Evolutionary conservation across 2,797 vertebrate species (phyloP).

Genomic region (Carcharodon carcharias): DNA sequence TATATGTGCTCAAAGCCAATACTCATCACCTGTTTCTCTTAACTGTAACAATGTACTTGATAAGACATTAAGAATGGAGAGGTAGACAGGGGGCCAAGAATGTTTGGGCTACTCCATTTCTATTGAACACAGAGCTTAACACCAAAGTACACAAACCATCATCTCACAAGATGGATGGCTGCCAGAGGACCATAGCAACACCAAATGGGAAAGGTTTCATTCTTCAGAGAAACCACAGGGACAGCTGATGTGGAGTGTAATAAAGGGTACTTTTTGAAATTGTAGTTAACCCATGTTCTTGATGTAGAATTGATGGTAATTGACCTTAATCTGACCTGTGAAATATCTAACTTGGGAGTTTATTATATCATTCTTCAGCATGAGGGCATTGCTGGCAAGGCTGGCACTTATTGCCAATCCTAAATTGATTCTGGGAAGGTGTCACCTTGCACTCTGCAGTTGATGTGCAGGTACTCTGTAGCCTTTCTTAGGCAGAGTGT

Average conservation of each 20-base stretch:
- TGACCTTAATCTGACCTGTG: background rate
- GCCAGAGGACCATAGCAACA: too few relatives aligned
- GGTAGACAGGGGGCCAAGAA: too few relatives aligned
- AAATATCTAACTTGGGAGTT: background rate
- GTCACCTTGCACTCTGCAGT: background rate
- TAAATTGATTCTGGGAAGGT: background rate
- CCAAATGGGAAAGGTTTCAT: background rate
- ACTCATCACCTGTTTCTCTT: too few relatives aligned
- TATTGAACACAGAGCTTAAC: too few relatives aligned
- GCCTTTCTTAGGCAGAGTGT: background rate
- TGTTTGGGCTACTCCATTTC: too few relatives aligned
- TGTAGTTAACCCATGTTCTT: background rate
- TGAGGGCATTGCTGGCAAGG: background rate
- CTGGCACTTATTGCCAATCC: background rate
- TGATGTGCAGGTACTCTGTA: background rate
- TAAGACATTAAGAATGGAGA: too few relatives aligned
- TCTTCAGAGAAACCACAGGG: background rate
- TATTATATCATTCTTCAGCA: background rate
- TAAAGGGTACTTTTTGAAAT: background rate
- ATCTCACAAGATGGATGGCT: too few relatives aligned
- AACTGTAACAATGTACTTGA: too few relatives aligned
- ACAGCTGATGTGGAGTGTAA: background rate
- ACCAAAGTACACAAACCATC: too few relatives aligned
- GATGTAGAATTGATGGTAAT: background rate
- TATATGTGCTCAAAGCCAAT: too few relatives aligned